Evolutionary conservation across 2,888 invertebrate genomes (phyloP).

Genomic region (Punctoribates punctum): DNA sequence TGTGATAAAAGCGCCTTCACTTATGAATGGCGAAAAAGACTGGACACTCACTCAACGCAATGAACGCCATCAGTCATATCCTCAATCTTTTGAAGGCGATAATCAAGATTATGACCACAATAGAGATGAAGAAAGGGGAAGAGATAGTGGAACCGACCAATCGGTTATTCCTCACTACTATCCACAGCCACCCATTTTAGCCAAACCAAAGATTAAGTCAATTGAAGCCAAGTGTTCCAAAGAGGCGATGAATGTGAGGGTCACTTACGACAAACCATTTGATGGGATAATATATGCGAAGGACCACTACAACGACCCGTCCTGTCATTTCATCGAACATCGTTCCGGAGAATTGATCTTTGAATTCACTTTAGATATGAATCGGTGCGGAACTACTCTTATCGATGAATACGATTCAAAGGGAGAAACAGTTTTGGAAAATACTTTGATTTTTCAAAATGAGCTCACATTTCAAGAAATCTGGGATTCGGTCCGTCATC

Average conservation of each 20-base stretch:
- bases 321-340: slow-evolving; percentile 66
- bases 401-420: slow-evolving; percentile 65
- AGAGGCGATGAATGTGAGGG: slow-evolving; percentile 66
- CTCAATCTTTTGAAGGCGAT: background rate
- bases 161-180: background rate
- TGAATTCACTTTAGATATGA: slow-evolving; percentile 69
- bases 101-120: background rate
- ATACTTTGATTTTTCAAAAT: slow-evolving; percentile 71
- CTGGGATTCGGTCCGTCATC: slow-evolving; percentile 73
- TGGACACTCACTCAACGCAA: background rate
- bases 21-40: background rate
- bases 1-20: slow-evolving; percentile 1
- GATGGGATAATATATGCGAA: slow-evolving; percentile 77
- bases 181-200: slow-evolving; percentile 25
- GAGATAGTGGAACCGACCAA: background rate
- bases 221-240: slow-evolving; percentile 36
- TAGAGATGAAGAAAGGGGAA: background rate
- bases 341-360: slow-evolving; percentile 67
- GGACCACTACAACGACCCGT: slow-evolving; percentile 61
- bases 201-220: slow-evolving; percentile 5
- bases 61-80: background rate
- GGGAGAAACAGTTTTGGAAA: slow-evolving; percentile 59
- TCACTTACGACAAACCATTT: slow-evolving; percentile 71
- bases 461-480: slow-evolving; percentile 70
- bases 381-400: slow-evolving; percentile 74